phyloP scores from a whole-genome alignment of 2,797 vertebrate genomes.

The Acrocephalus scirpaceus region DNA sequence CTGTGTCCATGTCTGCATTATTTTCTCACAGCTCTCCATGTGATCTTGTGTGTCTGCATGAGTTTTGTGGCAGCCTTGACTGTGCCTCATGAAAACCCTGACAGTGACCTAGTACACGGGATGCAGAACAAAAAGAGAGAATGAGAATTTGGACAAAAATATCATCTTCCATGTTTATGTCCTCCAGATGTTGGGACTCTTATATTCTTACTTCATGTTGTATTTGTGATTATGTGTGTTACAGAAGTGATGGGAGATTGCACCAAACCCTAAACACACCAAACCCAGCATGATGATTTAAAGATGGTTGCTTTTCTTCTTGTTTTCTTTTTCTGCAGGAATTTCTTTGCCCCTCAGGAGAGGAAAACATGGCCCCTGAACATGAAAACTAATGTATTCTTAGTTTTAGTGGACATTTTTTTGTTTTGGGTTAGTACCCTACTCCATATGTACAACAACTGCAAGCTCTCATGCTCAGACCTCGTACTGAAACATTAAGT shows the following conservation, averaged over 20 bases:
- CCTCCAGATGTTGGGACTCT: not conserved
- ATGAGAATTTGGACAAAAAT: not conserved
- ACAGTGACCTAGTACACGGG: not conserved
- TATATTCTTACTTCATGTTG: not conserved
- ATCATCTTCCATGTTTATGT: rapidly evolving
- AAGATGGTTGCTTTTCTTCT: not conserved
- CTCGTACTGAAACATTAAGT: not conserved
- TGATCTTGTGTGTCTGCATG: not conserved
- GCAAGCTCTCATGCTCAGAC: not conserved
- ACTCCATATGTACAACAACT: not conserved
- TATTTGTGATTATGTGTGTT: not conserved
- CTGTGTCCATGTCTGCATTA: not conserved
- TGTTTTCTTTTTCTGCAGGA: not conserved
- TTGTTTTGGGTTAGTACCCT: not conserved
- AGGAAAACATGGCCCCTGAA: not conserved
- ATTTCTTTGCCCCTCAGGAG: rapidly evolving
- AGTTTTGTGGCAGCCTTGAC: not conserved
- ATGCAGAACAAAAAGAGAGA: not conserved
- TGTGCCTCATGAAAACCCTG: not conserved
- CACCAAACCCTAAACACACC: not conserved
- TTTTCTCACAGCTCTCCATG: not conserved
- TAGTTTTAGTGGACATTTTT: not conserved
- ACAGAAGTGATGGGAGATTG: not conserved
- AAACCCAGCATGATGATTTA: not conserved
- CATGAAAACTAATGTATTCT: not conserved